A percentile compares a stretch with the other conserved stretches of the same genome.
phyloP scores from a whole-genome alignment of 2,113 vertebrate species.

The Sinocyclocheilus anshuiensis region DNA sequence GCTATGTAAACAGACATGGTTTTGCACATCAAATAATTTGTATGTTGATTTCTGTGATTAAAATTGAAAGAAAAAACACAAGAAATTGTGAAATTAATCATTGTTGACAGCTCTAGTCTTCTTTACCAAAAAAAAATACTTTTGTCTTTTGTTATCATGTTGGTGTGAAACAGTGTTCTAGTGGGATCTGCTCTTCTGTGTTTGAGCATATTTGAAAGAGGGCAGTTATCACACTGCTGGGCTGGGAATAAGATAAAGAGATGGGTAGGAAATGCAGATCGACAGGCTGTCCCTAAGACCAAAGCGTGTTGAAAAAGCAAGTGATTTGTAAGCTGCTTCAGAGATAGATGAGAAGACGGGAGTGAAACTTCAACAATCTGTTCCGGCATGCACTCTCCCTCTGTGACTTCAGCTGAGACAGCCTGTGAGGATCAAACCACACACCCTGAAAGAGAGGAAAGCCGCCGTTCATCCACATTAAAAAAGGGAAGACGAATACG shows the following conservation, averaged over 20 bases:
- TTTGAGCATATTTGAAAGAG: conserved; percentile 21
- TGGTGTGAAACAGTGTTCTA: neutral
- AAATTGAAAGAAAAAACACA: no score
- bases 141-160: conserved; percentile 8
- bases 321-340: conserved; percentile 54
- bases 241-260: conserved; percentile 48
- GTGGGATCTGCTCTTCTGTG: conserved; percentile 12
- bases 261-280: conserved; percentile 58
- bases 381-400: conserved; percentile 32
- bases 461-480: neutral
- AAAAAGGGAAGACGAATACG: conserved; percentile 19
- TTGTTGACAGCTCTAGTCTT: no score
- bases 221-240: neutral
- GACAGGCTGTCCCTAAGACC: conserved; percentile 58
- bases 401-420: conserved; percentile 41
- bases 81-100: neutral
- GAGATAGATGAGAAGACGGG: conserved; percentile 31
- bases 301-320: conserved; percentile 54
- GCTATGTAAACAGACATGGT: no score
- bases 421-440: conserved; percentile 32
- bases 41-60: no score
- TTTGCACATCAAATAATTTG: no score
- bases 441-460: conserved; percentile 41
- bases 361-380: conserved; percentile 43
- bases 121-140: no score